Base-by-base conservation (phyloP, 2,797 vertebrate genomes). In the Euphonia xanthogaster region DNA sequence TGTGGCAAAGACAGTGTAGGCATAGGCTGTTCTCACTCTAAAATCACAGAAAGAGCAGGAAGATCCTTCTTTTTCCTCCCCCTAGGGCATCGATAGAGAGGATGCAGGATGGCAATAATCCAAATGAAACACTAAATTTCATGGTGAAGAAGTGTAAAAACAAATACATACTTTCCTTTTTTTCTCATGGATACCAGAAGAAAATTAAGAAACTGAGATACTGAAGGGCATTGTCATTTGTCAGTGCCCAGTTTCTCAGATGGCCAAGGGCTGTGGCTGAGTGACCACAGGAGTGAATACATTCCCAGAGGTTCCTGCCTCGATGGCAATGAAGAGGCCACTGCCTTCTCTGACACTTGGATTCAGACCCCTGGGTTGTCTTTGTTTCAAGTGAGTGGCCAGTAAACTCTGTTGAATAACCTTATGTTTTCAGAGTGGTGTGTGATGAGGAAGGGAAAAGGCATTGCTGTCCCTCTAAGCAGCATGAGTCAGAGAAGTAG, bases 11-110 rank as follows among this genome's bases (percentile, higher is more conserved):
- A 17, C 20, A 37, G 12, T 11, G 21, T 12, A 53, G 28, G 25
- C 24, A 42, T 45, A 73, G 40, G 44, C 30, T 79, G 21, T 40
- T 79, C 42, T 81, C 58, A 37, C 31, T 55, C 4, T 35, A 44
- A 44, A 14, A 6, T 27, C 19, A 21, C 3, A 31, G 37, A 77
- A 85, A 76, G 33, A 48, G 18, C 1, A 2, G 37, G 21, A 24
- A 73, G 37, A 74, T 16, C 22, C 35, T 25, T 25, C 40, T 57
- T 55, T 48, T 60, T 12, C n/a, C 30, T 70, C 10, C 3, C 8
- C 3, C 7, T 16, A 12, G 17, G 31, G 19, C 19, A 23, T 15
- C 0, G 0, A 51, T 3, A 18, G 42, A 21, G 23, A 63, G 23
- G 30, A 67, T 30, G 33, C 7, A 50, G 28, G 33, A 58, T 5